A percentile compares a stretch with the other conserved stretches of the same genome.
Conservation (phyloP, 2,113 vertebrate genomes). For the Toxostoma redivivum region DNA sequence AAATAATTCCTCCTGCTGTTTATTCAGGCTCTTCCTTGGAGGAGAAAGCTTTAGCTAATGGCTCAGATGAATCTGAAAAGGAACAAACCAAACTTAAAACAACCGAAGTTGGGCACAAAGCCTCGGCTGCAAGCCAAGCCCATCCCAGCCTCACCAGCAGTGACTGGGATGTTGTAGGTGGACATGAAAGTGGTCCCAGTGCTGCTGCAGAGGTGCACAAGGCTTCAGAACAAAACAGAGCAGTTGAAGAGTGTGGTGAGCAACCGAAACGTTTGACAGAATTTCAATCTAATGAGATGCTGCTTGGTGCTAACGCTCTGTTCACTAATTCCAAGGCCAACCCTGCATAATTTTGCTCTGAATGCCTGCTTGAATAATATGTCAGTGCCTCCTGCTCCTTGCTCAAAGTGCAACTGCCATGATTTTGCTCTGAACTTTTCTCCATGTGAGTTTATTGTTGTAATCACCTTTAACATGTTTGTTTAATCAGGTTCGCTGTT, state of each 20-base stretch:
- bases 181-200: constrained; percentile 77
- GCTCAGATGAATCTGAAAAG: constrained; percentile 80
- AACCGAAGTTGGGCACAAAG: constrained; percentile 73
- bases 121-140: constrained; percentile 76
- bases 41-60: constrained; percentile 87
- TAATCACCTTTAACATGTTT: constrained; percentile 37
- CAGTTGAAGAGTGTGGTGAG: constrained; percentile 88
- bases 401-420: constrained; percentile 55
- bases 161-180: constrained; percentile 76
- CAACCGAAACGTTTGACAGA: constrained; percentile 52
- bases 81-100: constrained; percentile 82
- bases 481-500: constrained; percentile 41
- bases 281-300: constrained; percentile 48
- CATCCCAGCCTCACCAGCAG: constrained; percentile 74
- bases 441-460: background rate
- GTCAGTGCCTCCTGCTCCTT: constrained; percentile 47
- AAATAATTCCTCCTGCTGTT: constrained; percentile 77
- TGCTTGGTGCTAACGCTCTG: constrained; percentile 72
- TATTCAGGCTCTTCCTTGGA: constrained; percentile 90
- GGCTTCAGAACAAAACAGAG: constrained; percentile 75
- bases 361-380: constrained; percentile 67
- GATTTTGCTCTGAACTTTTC: constrained; percentile 67
- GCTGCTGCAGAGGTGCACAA: constrained; percentile 71
- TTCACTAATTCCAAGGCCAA: constrained; percentile 66
- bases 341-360: constrained; percentile 68